phyloP scores from a whole-genome alignment of 2,797 vertebrate genomes.

The Dermochelys coriacea region DNA sequence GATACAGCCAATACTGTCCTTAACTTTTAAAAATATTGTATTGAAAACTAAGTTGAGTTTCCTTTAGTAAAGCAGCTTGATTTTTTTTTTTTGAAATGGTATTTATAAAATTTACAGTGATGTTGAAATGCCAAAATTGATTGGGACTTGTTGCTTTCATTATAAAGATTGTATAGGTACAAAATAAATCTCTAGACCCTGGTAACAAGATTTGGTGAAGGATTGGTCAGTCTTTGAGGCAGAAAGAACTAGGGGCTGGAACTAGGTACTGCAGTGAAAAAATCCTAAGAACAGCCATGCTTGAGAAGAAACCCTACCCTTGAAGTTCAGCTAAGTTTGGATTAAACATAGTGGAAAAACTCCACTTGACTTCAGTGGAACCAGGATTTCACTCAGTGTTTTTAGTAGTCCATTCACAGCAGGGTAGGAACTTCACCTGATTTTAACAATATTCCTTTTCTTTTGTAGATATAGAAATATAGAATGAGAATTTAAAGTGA shows the following conservation, averaged over 20 bases:
- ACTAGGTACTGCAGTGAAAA: not conserved
- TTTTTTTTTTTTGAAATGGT: not conserved
- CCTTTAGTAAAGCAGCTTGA: not conserved
- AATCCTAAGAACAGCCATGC: not conserved
- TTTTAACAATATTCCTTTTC: not conserved
- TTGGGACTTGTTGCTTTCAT: not conserved
- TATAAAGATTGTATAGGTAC: not conserved
- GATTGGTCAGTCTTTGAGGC: not conserved
- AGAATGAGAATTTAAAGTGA: not conserved
- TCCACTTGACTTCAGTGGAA: rapidly evolving
- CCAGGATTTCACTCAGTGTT: not conserved
- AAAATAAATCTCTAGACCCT: not conserved
- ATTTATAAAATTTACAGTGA: not conserved
- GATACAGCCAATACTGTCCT: rapidly evolving
- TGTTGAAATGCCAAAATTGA: not conserved
- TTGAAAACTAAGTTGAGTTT: not conserved
- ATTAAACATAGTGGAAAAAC: not conserved
- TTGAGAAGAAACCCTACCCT: not conserved
- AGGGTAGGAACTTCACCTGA: not conserved
- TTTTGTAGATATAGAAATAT: not conserved
- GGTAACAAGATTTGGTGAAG: not conserved
- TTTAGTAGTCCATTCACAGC: not conserved
- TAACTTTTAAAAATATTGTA: not conserved
- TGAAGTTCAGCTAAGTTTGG: not conserved
- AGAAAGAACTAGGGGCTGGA: not conserved